Base-by-base conservation (phyloP, 1,140 invertebrate genomes). In the Pseudoatta argentina region DNA sequence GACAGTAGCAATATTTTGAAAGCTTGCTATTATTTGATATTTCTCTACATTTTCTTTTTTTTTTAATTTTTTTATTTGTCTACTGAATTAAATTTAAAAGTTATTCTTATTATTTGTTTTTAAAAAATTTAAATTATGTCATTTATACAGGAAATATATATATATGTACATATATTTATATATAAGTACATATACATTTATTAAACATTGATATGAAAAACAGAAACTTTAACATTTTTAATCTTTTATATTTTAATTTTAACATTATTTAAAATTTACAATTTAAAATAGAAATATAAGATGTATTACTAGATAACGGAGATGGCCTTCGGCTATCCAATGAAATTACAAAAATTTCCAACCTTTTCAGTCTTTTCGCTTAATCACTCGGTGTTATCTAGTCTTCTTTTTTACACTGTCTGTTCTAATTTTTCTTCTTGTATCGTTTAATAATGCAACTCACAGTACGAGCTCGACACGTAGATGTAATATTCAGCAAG, bases 391-490 rank as follows among this genome's bases (percentile, higher is more conserved):
- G 6, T 61, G 4, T 12, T 76, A 1, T 16, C 7, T 30, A 64
- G 8, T n/a, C 48, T 78, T 30, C 27, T 77, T 77, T 24, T 77
- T 48, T 48, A 27, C 16, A n/a, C 12, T 14, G 5, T n/a, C 5
- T 21, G 3, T 18, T 64, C 7, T 30, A 2, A 1, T 44, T 48
- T 48, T 51, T 24, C 14, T 78, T 78, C 24, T 78, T 78, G 24
- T 51, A 30, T 51, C 27, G 39, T 78, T 78, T 30, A 78, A 78
- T 78, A 66, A 78, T 66, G 76, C 61, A 51, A 78, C 16, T 78
- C 61, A 48, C 59, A 24, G 6, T 39, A 64, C 59, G 57, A 24
- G 24, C 21, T 39, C 76, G 44, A 66, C 75, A 66, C 8, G 0
- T 30, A 48, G 10, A 64, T 48, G 57, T 78, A 76, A 76, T 61